phyloP scores from a whole-genome alignment of 2,797 vertebrate genomes.

The Hydrolagus colliei region DNA sequence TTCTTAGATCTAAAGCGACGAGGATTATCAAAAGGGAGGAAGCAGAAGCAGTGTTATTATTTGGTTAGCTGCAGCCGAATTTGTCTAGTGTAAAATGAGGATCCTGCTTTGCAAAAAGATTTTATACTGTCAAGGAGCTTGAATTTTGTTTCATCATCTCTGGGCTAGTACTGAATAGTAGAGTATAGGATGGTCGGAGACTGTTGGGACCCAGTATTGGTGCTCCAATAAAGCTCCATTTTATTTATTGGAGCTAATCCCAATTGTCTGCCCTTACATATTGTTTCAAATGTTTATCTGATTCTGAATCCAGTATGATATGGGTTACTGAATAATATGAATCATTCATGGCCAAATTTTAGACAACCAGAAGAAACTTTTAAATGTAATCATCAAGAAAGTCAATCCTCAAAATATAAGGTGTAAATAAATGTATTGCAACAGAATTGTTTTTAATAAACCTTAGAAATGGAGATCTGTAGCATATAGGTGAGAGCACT shows the following conservation, averaged over 20 bases:
- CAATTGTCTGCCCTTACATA: too few species aligned
- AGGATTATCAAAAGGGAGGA: constrained; percentile 44
- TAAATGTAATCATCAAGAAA: neutral
- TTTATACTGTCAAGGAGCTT: neutral
- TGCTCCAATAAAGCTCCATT: too few species aligned
- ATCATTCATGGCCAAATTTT: neutral
- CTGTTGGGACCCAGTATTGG: too few species aligned
- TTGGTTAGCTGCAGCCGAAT: neutral
- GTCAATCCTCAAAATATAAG: neutral
- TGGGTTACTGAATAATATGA: neutral
- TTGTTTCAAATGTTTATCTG: too few species aligned
- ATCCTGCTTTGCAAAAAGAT: neutral
- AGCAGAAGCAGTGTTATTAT: neutral
- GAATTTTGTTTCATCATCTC: neutral
- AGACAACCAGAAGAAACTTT: neutral
- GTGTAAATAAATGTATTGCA: neutral
- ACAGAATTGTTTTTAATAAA: too few species aligned
- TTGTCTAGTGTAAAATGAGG: neutral
- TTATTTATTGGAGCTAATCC: too few species aligned
- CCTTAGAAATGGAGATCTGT: too few species aligned
- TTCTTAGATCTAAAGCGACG: constrained; percentile 64
- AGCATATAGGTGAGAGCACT: too few species aligned
- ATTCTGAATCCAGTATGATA: neutral
- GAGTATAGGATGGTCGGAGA: too few species aligned
- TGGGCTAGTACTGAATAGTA: too few species aligned